phyloP scores from a whole-genome alignment of 2,888 invertebrate genomes.

The Sinodicranocentrus sp. region DNA sequence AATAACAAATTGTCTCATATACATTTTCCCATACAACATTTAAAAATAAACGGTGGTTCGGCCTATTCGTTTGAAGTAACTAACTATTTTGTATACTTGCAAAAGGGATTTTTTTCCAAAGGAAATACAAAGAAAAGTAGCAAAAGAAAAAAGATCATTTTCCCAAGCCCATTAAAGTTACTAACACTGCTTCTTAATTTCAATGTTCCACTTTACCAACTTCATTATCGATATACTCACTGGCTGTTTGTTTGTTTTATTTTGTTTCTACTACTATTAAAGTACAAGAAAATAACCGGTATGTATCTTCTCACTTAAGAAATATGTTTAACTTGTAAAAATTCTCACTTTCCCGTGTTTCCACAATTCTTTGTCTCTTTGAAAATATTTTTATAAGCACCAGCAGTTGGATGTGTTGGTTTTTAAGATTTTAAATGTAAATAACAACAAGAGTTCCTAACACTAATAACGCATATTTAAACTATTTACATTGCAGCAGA shows the following conservation, averaged over 20 bases:
- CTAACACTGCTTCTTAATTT: not conserved
- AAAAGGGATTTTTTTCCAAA: not conserved
- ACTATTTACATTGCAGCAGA: constrained; percentile 2
- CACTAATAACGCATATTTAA: not conserved
- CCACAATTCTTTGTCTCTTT: not conserved
- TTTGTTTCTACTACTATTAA: not conserved
- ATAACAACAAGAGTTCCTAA: not conserved
- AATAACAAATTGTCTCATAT: too few relatives aligned
- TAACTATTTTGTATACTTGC: not conserved
- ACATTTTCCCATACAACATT: not conserved
- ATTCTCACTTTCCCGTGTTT: constrained; percentile 55
- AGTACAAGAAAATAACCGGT: constrained; percentile 32
- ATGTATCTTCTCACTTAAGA: constrained; percentile 9
- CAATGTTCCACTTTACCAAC: not conserved
- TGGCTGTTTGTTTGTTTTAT: not conserved
- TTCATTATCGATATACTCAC: not conserved
- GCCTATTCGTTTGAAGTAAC: not conserved
- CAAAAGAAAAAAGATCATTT: constrained; percentile 30
- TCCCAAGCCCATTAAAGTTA: constrained; percentile 21
- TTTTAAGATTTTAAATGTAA: not conserved
- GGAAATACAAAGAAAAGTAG: constrained; percentile 13
- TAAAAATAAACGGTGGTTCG: constrained; percentile 28
- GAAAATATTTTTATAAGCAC: constrained; percentile 36
- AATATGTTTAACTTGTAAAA: constrained; percentile 36
- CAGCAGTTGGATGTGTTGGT: constrained; percentile 45